phyloP scores from a whole-genome alignment of 2,113 vertebrate genomes.

The Ursus arctos region DNA sequence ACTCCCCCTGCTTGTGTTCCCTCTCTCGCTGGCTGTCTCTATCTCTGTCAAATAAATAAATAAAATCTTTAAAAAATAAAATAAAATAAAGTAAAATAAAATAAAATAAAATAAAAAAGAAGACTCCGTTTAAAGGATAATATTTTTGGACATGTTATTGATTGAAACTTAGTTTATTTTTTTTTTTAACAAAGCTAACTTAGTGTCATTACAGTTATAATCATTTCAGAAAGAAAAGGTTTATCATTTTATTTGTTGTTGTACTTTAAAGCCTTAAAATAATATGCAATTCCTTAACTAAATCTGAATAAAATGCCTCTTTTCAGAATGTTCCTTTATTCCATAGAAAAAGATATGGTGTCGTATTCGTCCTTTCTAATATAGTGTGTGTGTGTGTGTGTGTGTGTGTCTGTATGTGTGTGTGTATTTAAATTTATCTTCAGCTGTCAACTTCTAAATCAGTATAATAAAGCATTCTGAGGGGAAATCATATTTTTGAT shows the following conservation, averaged over 20 bases:
- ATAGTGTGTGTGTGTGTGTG: neutral
- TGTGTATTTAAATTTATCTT: neutral
- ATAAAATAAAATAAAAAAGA: too few species aligned
- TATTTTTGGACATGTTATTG: neutral
- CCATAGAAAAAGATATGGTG: neutral
- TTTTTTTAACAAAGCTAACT: neutral
- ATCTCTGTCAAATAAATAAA: too few species aligned
- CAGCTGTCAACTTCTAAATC: neutral
- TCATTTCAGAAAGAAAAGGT: neutral
- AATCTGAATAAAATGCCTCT: neutral
- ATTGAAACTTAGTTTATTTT: neutral
- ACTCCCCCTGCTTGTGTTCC: too few species aligned
- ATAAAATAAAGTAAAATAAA: too few species aligned
- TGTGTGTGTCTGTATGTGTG: neutral
- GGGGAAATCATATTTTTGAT: neutral
- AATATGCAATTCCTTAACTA: neutral
- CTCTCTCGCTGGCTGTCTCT: too few species aligned
- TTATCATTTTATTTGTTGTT: neutral
- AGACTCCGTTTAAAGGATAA: neutral
- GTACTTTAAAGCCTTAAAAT: neutral
- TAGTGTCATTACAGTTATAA: neutral
- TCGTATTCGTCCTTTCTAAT: neutral
- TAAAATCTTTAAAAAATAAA: too few species aligned
- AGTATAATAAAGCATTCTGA: neutral
- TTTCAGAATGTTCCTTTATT: neutral